Evolutionary conservation across 2,113 vertebrate genomes (phyloP).

Genomic region (Malurus melanocephalus): DNA sequence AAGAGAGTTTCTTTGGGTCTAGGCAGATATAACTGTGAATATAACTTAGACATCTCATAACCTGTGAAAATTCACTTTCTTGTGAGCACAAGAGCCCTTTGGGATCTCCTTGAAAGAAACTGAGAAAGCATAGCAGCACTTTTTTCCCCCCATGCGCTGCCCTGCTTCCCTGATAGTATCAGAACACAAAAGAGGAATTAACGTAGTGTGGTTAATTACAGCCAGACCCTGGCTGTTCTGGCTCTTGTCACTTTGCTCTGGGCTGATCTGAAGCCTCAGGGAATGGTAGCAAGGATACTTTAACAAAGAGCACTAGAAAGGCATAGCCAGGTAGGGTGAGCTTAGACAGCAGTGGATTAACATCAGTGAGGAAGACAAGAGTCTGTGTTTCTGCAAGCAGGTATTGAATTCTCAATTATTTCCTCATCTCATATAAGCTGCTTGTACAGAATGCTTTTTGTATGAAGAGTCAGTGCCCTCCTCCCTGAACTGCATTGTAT

Average conservation of each 20-base stretch:
- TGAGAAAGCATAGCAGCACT: neutral
- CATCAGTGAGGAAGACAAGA: neutral
- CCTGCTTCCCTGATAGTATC: neutral
- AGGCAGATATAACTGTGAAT: neutral
- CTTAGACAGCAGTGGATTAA: neutral
- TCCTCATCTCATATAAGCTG: neutral
- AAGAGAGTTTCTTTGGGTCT: neutral
- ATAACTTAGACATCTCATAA: neutral
- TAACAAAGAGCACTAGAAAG: neutral
- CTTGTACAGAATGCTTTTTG: neutral
- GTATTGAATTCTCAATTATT: neutral
- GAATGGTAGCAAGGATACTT: neutral
- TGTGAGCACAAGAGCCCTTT: neutral
- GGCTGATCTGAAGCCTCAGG: neutral
- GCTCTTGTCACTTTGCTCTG: neutral
- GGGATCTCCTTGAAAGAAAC: neutral
- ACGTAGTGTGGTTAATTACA: constrained; percentile 20
- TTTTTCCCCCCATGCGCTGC: neutral
- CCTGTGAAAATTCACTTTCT: neutral
- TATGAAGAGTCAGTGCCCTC: neutral
- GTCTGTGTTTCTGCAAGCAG: neutral
- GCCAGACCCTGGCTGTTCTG: neutral
- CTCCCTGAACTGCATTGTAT: neutral
- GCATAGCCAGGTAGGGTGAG: neutral
- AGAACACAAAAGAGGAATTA: constrained; percentile 12